phyloP scores from a whole-genome alignment of 2,888 invertebrate genomes.

The Deroplatys truncata region DNA sequence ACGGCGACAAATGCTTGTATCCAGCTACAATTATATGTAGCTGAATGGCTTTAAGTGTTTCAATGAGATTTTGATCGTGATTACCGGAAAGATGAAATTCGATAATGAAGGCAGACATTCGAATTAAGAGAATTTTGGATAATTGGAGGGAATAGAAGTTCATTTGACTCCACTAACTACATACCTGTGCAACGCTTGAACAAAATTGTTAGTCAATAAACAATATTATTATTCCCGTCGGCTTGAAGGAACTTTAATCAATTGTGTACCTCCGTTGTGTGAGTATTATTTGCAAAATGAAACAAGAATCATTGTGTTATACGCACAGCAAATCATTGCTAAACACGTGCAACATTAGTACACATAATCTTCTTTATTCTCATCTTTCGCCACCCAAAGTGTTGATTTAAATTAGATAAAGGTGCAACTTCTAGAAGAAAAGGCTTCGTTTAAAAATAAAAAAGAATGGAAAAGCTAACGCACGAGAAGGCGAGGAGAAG shows the following conservation, averaged over 20 bases:
- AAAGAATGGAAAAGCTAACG: neutral
- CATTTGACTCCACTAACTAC: too few relatives aligned
- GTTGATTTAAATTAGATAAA: slow-evolving; percentile 14
- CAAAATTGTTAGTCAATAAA: neutral
- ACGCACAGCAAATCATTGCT: neutral
- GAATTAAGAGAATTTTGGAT: too few relatives aligned
- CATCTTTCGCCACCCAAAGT: neutral
- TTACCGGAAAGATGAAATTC: too few relatives aligned
- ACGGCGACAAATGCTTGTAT: too few relatives aligned
- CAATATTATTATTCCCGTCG: neutral
- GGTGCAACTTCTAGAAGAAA: neutral
- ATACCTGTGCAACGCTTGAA: neutral
- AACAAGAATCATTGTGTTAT: neutral
- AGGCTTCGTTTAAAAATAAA: neutral
- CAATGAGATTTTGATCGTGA: too few relatives aligned
- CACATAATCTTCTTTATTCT: neutral
- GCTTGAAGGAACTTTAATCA: neutral
- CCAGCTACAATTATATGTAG: too few relatives aligned
- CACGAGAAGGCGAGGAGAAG: neutral
- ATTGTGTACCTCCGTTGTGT: too few relatives aligned
- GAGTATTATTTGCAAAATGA: too few relatives aligned
- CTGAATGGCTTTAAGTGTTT: too few relatives aligned
- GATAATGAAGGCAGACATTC: too few relatives aligned
- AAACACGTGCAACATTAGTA: neutral
- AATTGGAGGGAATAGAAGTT: too few relatives aligned